phyloP scores from a whole-genome alignment of 2,113 vertebrate species.

The Hystrix brachyura region DNA sequence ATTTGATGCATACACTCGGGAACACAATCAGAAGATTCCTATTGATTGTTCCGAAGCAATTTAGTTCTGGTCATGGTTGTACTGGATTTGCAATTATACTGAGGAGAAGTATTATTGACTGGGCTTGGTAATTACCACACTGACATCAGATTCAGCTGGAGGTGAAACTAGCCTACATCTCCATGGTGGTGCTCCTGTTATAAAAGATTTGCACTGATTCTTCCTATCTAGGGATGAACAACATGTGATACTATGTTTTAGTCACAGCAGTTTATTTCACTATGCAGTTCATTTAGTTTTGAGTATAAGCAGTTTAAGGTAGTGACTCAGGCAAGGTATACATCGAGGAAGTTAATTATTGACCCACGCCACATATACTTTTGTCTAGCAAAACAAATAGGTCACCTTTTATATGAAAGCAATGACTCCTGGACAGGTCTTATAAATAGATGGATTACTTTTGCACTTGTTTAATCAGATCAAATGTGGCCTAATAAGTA shows the following conservation, averaged over 20 bases:
- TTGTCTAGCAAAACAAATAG: slow-evolving; percentile 58
- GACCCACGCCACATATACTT: background rate
- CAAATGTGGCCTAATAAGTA: slow-evolving; percentile 11
- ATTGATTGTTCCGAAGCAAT: slow-evolving; percentile 91
- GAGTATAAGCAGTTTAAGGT: slow-evolving; percentile 24
- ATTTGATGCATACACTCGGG: slow-evolving; percentile 85
- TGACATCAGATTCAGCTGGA: slow-evolving; percentile 87
- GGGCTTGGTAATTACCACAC: slow-evolving; percentile 88
- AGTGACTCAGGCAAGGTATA: slow-evolving; percentile 22
- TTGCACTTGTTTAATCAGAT: slow-evolving; percentile 53
- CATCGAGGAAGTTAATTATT: slow-evolving; percentile 57
- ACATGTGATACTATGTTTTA: background rate
- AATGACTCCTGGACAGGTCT: slow-evolving; percentile 34
- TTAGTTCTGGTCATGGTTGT: slow-evolving; percentile 90
- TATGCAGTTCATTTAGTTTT: slow-evolving; percentile 54
- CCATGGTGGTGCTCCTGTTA: slow-evolving; percentile 81
- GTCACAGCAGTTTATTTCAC: slow-evolving; percentile 53
- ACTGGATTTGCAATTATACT: slow-evolving; percentile 92
- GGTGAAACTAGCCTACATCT: slow-evolving; percentile 83
- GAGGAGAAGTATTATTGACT: slow-evolving; percentile 91
- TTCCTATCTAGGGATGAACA: slow-evolving; percentile 63
- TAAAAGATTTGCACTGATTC: slow-evolving; percentile 70
- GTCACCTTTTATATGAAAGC: slow-evolving; percentile 59
- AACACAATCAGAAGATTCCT: slow-evolving; percentile 89
- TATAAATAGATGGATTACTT: slow-evolving; percentile 29